A percentile compares a stretch with the other conserved stretches of the same genome.
These are phyloP conservation scores for Diorhabda sublineata DNA, from an alignment of 1,140 invertebrate species.

Conservation along the genomic window DNA sequence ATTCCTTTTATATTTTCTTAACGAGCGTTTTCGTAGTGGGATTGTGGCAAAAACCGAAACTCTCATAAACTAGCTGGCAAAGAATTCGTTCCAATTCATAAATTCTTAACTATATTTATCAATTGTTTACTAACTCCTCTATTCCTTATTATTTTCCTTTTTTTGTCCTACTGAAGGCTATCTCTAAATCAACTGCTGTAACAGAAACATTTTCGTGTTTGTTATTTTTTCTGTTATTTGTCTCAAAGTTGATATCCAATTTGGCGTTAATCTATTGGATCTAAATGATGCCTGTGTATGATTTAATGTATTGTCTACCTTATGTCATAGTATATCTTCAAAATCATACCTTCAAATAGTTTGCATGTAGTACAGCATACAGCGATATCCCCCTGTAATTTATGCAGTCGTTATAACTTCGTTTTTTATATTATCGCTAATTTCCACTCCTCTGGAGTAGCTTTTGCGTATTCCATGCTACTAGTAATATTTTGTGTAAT, in stretches of 20 bases:
- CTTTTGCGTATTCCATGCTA: neutral
- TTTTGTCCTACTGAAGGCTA: neutral
- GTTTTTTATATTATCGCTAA: neutral
- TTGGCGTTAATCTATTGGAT: neutral
- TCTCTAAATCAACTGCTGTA: neutral
- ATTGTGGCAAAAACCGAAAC: neutral
- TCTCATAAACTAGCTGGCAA: neutral
- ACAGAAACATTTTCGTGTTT: conserved; percentile 1
- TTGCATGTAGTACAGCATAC: neutral
- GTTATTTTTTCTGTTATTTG: neutral
- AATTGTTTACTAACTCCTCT: neutral
- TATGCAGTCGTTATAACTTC: neutral
- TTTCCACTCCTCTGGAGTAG: neutral
- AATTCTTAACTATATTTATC: neutral
- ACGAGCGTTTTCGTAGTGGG: neutral
- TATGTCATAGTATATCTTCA: neutral
- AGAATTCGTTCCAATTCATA: neutral
- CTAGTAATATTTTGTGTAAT: too few species aligned
- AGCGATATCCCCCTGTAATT: neutral
- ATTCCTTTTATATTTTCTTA: neutral
- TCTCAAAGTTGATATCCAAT: neutral
- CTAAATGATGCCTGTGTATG: neutral
- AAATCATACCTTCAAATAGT: neutral
- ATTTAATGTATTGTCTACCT: neutral
- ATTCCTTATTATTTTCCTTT: neutral